phyloP scores from a whole-genome alignment of 2,888 invertebrate genomes.

The Abrostola triplasia region DNA sequence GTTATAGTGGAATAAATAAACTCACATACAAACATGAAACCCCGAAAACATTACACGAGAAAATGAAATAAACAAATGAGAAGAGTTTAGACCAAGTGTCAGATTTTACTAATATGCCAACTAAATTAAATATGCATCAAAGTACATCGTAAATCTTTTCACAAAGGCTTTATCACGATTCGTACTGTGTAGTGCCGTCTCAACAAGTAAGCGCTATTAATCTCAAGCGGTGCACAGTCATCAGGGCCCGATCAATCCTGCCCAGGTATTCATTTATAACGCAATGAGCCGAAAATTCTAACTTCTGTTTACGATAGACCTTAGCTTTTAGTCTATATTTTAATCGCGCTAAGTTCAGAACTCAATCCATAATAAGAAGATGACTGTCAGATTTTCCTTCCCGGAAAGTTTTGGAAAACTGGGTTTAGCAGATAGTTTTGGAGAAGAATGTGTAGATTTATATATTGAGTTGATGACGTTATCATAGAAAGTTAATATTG shows the following conservation, averaged over 20 bases:
- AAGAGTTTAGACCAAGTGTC: no score
- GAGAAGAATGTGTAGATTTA: no score
- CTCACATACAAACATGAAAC: no score
- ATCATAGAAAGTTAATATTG: no score
- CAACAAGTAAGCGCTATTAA: slow-evolving; percentile 65
- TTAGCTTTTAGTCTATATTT: not conserved
- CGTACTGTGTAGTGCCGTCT: slow-evolving; percentile 30
- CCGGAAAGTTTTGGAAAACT: no score
- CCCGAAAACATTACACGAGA: no score
- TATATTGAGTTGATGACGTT: no score
- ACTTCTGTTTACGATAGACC: slow-evolving; percentile 23
- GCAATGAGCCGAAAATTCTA: slow-evolving; percentile 63
- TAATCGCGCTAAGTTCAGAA: not conserved
- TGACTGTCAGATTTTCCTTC: not conserved
- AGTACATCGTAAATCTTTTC: no score
- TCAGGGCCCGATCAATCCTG: slow-evolving; percentile 78
- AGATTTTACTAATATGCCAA: not conserved
- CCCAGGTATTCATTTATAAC: slow-evolving; percentile 70
- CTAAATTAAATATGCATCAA: no score
- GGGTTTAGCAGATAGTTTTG: no score
- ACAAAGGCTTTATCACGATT: slow-evolving; percentile 34
- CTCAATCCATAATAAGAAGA: not conserved
- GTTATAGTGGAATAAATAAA: no score
- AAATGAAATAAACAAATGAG: no score
- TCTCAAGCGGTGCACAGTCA: slow-evolving; percentile 75